Base-by-base conservation (phyloP, 2,797 vertebrate species). In the Pyrocephalus nanus region DNA sequence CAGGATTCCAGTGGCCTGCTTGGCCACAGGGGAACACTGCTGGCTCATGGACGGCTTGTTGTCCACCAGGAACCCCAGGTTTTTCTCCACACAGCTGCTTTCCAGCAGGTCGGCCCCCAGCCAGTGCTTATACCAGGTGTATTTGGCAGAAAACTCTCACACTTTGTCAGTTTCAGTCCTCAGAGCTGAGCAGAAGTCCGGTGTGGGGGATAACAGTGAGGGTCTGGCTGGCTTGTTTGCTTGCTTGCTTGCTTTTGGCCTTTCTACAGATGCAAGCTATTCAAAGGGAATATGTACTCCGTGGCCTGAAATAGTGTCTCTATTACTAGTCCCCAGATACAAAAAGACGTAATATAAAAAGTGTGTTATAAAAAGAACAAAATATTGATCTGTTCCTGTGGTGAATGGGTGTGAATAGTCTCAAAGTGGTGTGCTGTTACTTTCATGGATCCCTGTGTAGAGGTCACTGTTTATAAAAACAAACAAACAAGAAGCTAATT, bases 331-430 rank as follows among this genome's bases (percentile, higher is more conserved):
- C 29, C 45, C 20, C 38, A 75, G 50, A 80, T 53, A 50, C 38
- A 90, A 88, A 90, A 92, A 66, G 58, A 64, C 4, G 38, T 26
- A 23, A 74, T 65, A 95, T 77, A 82, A 95, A 84, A 95, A 84
- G 58, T 8, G 19, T 22, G 21, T 76, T 93, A 95, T 94, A 93
- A 93, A 96, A 96, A 86, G 93, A 91, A 69, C 27, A 57, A 94
- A 93, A 96, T 93, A 94, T 91, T 95, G 89, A 87, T 86, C 75
- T 72, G 69, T 96, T 94, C 79, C 95, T 93, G 54, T 87, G 92
- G 94, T 77, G 71, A 95, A 76, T 17, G 64, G 62, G 36, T 0
- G 7, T 92, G 84, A 93, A 82, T 0, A 1, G 55, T 34, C 38
- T 84, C 11, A 4, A 77, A 86, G n/a, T 43, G 69, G 47, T 77